Percentiles rank a stretch among this genome's conserved stretches.
phyloP scores from a whole-genome alignment of 2,888 invertebrate genomes.

The Philhelius pedissequus region DNA sequence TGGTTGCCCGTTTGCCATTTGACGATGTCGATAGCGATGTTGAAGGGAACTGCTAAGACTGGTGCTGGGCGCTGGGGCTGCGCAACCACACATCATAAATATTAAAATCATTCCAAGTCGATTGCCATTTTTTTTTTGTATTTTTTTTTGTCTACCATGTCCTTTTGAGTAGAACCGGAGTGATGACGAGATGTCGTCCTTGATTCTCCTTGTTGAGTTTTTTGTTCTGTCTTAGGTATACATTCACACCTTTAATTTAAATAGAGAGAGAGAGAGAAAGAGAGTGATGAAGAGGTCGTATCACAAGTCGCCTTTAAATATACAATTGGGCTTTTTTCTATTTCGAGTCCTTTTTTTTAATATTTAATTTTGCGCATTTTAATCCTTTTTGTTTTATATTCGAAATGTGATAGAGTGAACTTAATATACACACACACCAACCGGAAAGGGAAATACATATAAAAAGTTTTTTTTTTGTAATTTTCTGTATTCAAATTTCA shows the following conservation, averaged over 20 bases:
- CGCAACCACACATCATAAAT: constrained; percentile 61
- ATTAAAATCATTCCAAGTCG: constrained; percentile 58
- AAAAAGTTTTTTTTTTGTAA: constrained; percentile 6
- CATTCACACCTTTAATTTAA: constrained; percentile 33
- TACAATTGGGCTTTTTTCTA: not conserved
- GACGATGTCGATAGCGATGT: constrained; percentile 12
- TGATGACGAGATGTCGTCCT: constrained; percentile 29
- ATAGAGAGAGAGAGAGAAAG: not conserved
- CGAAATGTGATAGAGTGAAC: constrained; percentile 47
- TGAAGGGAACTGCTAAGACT: not conserved
- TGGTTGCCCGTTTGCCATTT: not conserved
- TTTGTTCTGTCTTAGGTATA: constrained; percentile 1
- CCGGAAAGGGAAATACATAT: not conserved
- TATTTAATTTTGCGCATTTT: constrained; percentile 63
- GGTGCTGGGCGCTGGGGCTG: constrained; percentile 13
- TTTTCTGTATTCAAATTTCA: not conserved
- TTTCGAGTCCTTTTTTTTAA: constrained; percentile 40
- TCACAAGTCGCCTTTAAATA: constrained; percentile 25
- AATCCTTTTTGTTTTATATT: constrained; percentile 38
- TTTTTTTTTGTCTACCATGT: not conserved
- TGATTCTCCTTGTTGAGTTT: constrained; percentile 35
- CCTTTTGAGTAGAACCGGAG: constrained; percentile 7
- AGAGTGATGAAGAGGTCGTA: constrained; percentile 13
- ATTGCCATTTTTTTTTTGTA: not conserved
- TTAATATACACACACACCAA: not conserved